phyloP scores from a whole-genome alignment of 2,888 invertebrate genomes.

The Baccha elongata region DNA sequence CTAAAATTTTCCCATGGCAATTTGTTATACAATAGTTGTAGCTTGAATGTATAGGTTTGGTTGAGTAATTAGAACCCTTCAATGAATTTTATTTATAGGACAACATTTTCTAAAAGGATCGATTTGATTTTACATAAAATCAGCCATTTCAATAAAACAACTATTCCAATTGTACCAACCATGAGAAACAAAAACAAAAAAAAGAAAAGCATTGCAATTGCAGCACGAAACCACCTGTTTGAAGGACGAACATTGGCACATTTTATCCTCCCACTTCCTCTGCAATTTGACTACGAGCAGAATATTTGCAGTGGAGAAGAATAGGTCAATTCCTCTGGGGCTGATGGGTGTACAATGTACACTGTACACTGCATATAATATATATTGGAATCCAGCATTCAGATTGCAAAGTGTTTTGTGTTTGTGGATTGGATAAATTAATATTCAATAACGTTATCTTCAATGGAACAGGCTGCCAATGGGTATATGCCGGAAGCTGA shows the following conservation, averaged over 20 bases:
- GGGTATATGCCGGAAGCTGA: conserved; percentile 23
- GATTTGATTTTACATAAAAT: conserved; percentile 10
- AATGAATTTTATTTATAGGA: conserved; percentile 18
- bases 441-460: conserved; percentile 68
- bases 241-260: neutral
- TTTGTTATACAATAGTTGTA: neutral
- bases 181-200: neutral
- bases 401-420: conserved; percentile 60
- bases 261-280: neutral
- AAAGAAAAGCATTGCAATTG: no score
- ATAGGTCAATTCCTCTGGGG: conserved; percentile 39
- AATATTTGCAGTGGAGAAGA: neutral
- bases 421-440: conserved; percentile 69
- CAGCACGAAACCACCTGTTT: conserved; percentile 51
- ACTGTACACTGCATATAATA: no score
- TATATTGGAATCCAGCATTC: conserved; percentile 23
- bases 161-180: conserved; percentile 8
- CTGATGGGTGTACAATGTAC: conserved; percentile 8
- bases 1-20: no score
- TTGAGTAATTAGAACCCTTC: conserved; percentile 13
- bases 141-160: neutral
- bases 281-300: neutral
- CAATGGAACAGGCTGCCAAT: conserved; percentile 39
- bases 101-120: conserved; percentile 11
- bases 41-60: neutral